Base-by-base conservation (phyloP, 2,113 vertebrate genomes). In the Tenrec ecaudatus region DNA sequence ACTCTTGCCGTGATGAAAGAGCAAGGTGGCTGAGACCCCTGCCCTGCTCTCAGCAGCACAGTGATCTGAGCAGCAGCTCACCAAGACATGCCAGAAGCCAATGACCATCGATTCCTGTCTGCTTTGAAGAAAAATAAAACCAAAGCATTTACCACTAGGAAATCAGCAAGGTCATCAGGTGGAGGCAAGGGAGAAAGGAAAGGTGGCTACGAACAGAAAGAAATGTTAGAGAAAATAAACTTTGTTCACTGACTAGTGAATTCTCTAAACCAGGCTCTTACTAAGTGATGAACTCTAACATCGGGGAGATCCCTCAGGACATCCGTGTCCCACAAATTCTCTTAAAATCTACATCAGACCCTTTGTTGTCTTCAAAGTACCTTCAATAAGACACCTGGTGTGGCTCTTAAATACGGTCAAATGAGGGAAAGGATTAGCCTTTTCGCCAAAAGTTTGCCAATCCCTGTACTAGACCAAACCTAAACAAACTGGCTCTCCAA, bases 141-240 rank as follows among this genome's bases (percentile, higher is more conserved):
- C 53, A 71, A 92, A 82, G 68, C 27, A 92, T 82, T 91, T 75
- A 66, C 75, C 33, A 19, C 57, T 64, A 82, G 62, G 82, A 53
- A 95, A 88, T 60, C 73, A 64, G 29, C 33, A 82, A 58, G 58
- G 64, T 85, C 68, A 62, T 60, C 57, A 82, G 62, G 86, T 14
- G 23, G 80, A 4, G 3, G 78, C 40, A 66, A 64, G 16, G 81
- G 64, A 62, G 36, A 58, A 89, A 25, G 12, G 58, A 86, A 25
- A 7, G 3, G 25, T 19, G 81, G 77, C 87, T 88, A 88, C 80
- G 79, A 33, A 77, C 27, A 53, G 40, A 71, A 92, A 79, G 58
- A 53, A 53, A 69, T 19, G 29, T 47, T 38, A 27, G 38, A 62
- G 16, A 15, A 33, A 81, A 92, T 68, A 47, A 58, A 75, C 36